Evolutionary conservation across 1,140 invertebrate species (phyloP).

Genomic region (Drosophila asahinai): DNA sequence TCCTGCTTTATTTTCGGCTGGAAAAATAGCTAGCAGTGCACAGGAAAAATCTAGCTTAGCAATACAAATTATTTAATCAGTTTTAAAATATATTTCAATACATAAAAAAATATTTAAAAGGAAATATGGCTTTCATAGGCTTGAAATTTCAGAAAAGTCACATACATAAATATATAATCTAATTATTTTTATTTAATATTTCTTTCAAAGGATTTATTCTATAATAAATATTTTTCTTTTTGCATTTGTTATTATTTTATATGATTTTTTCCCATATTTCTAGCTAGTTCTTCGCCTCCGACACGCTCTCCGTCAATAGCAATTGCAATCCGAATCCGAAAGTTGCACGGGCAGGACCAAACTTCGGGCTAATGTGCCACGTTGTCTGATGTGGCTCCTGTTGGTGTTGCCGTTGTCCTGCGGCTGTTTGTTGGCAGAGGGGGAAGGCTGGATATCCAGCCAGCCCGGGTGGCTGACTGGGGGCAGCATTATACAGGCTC

Average conservation of each 20-base stretch:
- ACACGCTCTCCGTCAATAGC: slow-evolving; percentile 27
- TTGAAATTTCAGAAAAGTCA: no score
- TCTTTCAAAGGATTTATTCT: no score
- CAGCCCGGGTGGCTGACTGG: background rate
- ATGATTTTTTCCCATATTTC: slow-evolving; percentile 1
- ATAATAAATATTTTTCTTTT: no score
- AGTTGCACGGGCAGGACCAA: slow-evolving; percentile 26
- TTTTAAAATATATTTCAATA: no score
- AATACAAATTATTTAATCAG: no score
- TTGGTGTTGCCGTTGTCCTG: slow-evolving; percentile 35
- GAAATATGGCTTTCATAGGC: no score
- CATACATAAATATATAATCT: no score
- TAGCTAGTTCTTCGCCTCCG: background rate
- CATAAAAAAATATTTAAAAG: no score
- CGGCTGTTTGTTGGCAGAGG: slow-evolving; percentile 48
- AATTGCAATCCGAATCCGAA: slow-evolving; percentile 30
- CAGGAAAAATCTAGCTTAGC: background rate
- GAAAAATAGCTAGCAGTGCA: slow-evolving; percentile 6
- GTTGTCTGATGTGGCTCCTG: slow-evolving; percentile 25
- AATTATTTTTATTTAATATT: no score
- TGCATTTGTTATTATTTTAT: no score
- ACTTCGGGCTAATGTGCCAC: slow-evolving; percentile 61
- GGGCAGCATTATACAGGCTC: slow-evolving; percentile 51
- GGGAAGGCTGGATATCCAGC: slow-evolving; percentile 1
- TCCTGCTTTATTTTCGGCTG: background rate